Base-by-base conservation (phyloP, 2,888 invertebrate genomes). In the Drosophila putrida region DNA sequence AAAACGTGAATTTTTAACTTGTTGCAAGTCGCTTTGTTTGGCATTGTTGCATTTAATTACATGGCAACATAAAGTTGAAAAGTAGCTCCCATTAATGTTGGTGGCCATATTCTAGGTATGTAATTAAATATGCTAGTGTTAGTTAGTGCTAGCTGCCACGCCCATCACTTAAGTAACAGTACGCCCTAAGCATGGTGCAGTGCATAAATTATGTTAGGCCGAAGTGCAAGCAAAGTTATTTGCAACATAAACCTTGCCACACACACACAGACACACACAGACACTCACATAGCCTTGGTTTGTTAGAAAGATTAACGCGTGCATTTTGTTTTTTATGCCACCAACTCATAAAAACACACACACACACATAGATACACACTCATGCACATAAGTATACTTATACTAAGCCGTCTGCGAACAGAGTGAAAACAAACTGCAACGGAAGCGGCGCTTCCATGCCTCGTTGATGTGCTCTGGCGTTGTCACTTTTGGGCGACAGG, bases 201-300 rank as follows among this genome's bases (percentile, higher is more conserved):
- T 89, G 85, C 88, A 89, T 83, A 89, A 83, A 88, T 89, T 89
- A 89, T 89, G 82, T 75, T 85, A 76, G 88, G 86, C 85, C 86
- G 88, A 79, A 84, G 89, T 88, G 89, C 80, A 84, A 82, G 88
- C 86, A 78, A 74, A 84, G 80, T 88, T 84, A 85, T 88, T 78
- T 81, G 80, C 80, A 84, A 82, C 80, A 84, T 83, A 84, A 80
- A 80, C 65, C 84, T 78, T 75, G 65, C 80, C 75, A 63, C 67
- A 69, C 46, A 62, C 47, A 13, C 51, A 15, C 25, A 62, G 33
- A 59, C 38, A 62, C 58, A 46, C 13, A 39, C 35, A 54, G 33
- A 36, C 38, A 39, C 53, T 35, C n/a, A 44, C n/a, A 1, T 36
- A 60, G 62, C 66, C 66, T 74, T 75, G 75, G 89, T 89, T 89